Evolutionary conservation across 1,140 invertebrate genomes (phyloP).

Genomic region (Drosophila pachea): DNA sequence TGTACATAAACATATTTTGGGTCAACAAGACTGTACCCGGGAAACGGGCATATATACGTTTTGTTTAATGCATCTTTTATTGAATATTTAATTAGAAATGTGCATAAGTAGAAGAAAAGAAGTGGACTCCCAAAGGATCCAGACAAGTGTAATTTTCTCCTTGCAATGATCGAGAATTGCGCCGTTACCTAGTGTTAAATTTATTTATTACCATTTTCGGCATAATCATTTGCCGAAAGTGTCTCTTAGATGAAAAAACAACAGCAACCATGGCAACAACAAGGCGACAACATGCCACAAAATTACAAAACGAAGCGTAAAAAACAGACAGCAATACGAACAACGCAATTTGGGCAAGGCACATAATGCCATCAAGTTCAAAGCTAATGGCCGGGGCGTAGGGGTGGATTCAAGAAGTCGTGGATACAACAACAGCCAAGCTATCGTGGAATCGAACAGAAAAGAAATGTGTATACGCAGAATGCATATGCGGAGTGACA

Average conservation of each 20-base stretch:
- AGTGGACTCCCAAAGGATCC: too few relatives aligned
- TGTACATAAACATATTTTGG: too few relatives aligned
- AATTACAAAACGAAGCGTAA: constrained; percentile 67
- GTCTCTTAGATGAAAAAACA: constrained; percentile 56
- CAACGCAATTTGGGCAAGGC: constrained; percentile 59
- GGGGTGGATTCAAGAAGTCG: constrained; percentile 14
- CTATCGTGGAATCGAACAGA: constrained; percentile 55
- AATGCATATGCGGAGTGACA: constrained; percentile 58
- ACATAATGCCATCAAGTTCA: constrained; percentile 69
- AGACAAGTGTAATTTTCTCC: not conserved
- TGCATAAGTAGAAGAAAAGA: too few relatives aligned
- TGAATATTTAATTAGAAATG: too few relatives aligned
- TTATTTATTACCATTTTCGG: constrained; percentile 74
- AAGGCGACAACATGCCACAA: constrained; percentile 68
- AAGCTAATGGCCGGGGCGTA: constrained; percentile 64
- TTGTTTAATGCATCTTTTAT: too few relatives aligned
- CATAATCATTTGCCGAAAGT: constrained; percentile 69
- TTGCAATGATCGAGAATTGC: constrained; percentile 6
- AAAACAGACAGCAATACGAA: constrained; percentile 49
- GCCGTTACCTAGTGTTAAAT: constrained; percentile 40
- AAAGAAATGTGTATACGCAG: constrained; percentile 41
- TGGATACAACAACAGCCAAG: constrained; percentile 5
- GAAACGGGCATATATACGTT: too few relatives aligned
- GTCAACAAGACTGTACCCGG: too few relatives aligned
- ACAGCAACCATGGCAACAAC: constrained; percentile 22